These are phyloP conservation scores for Drosophila subsilvestris DNA, from an alignment of 2,888 invertebrate genomes.

Conservation along the genomic window DNA sequence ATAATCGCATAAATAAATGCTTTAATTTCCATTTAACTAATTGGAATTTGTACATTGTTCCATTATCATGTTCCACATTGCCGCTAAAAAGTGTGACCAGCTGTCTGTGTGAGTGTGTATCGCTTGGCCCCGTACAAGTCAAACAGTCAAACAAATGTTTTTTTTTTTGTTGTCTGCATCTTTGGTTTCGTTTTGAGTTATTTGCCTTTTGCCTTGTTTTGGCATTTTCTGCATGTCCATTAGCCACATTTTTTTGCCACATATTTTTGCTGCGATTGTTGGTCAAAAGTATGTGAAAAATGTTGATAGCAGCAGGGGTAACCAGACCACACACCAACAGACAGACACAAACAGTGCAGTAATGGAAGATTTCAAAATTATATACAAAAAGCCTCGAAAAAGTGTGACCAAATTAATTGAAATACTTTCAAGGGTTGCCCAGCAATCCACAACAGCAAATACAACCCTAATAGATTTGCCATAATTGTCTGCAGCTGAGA, in stretches of 20 bases:
- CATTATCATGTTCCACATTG: not conserved
- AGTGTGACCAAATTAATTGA: too few relatives aligned
- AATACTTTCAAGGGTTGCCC: not conserved
- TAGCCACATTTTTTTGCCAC: constrained; percentile 52
- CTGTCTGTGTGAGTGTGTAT: not conserved
- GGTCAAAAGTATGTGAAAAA: constrained; percentile 16
- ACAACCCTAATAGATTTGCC: not conserved
- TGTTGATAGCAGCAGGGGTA: constrained; percentile 11
- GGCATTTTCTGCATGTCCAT: constrained; percentile 71
- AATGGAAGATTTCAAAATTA: not conserved
- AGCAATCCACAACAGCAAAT: not conserved
- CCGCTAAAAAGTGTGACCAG: constrained; percentile 21
- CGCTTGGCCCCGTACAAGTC: not conserved
- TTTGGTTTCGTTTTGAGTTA: constrained; percentile 54
- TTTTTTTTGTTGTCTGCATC: constrained; percentile 2
- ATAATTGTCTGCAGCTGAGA: not conserved
- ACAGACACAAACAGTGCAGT: not conserved
- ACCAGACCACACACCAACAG: not conserved
- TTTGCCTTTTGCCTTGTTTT: constrained; percentile 68
- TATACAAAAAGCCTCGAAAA: not conserved
- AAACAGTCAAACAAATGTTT: not conserved
- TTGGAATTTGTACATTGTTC: not conserved
- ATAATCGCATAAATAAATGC: too few relatives aligned
- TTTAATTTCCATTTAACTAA: too few relatives aligned
- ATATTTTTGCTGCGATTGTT: constrained; percentile 29